phyloP scores from a whole-genome alignment of 2,888 invertebrate genomes.

The Mythimna vitellina region DNA sequence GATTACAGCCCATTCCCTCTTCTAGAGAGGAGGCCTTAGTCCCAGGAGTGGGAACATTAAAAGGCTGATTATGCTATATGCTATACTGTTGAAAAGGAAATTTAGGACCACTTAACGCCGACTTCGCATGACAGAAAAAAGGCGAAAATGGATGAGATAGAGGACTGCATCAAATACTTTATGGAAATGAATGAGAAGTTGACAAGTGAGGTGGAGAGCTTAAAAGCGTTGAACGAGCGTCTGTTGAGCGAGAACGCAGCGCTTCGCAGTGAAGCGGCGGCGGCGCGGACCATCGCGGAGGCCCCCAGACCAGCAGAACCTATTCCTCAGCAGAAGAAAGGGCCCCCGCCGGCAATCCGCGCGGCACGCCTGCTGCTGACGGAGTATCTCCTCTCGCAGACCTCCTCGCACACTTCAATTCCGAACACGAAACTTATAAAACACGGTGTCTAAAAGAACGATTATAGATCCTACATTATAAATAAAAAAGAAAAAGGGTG shows the following conservation, averaged over 20 bases:
- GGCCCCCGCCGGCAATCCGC: conserved; percentile 93
- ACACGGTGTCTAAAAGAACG: neutral
- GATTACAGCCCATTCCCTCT: no score
- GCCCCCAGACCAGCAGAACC: conserved; percentile 95
- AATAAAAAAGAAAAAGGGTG: neutral
- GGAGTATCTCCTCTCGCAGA: conserved; percentile 96
- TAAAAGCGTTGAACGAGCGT: conserved; percentile 93
- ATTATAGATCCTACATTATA: neutral
- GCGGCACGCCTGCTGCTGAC: conserved; percentile 94
- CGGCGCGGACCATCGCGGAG: conserved; percentile 93
- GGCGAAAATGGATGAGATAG: conserved; percentile 97
- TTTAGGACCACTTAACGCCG: no score
- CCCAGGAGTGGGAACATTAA: no score
- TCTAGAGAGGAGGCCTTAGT: no score
- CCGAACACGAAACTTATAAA: conserved; percentile 80
- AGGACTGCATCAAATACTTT: conserved; percentile 92
- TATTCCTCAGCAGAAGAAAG: conserved; percentile 99
- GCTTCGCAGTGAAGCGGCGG: conserved; percentile 89
- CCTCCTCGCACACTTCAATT: conserved; percentile 95
- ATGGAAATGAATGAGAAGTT: conserved; percentile 92
- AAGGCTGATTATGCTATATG: no score
- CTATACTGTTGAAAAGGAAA: no score
- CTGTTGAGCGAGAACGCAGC: conserved; percentile 92
- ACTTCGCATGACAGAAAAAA: conserved; percentile 98
- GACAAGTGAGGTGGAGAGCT: conserved; percentile 92